Conservation (phyloP, 2,113 vertebrate species). For the Pseudorectes ferrugineus region DNA sequence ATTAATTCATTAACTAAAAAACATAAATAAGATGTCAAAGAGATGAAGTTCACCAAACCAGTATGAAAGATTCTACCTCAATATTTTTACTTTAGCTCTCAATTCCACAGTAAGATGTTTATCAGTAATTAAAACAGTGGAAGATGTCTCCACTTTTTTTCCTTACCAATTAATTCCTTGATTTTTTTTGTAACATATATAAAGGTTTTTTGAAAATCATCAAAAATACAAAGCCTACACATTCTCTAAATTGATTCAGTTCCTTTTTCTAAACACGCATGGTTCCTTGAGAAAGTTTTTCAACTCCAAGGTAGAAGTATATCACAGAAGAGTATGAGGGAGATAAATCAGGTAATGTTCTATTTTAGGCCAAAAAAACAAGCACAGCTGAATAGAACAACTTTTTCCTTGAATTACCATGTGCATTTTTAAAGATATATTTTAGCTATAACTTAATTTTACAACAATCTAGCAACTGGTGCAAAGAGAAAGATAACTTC, state of each 20-base stretch:
- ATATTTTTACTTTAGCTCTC: neutral
- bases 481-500: neutral
- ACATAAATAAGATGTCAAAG: neutral
- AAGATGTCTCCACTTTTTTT: neutral
- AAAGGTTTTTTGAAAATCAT: neutral
- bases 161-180: neutral
- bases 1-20: slow-evolving; percentile 95
- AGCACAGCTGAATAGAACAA: neutral
- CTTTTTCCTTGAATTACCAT: neutral
- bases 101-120: neutral
- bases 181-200: neutral
- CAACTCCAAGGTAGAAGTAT: neutral
- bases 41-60: neutral
- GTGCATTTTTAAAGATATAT: neutral
- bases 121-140: neutral
- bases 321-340: neutral
- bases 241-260: neutral
- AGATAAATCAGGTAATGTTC: neutral
- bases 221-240: neutral
- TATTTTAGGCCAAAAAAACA: neutral
- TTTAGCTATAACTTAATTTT: neutral
- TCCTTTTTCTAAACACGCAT: neutral
- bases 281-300: neutral
- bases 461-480: neutral
- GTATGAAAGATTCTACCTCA: neutral